These are phyloP conservation scores for Tetrao urogallus DNA, from an alignment of 2,113 vertebrate species.

Conservation along the genomic window DNA sequence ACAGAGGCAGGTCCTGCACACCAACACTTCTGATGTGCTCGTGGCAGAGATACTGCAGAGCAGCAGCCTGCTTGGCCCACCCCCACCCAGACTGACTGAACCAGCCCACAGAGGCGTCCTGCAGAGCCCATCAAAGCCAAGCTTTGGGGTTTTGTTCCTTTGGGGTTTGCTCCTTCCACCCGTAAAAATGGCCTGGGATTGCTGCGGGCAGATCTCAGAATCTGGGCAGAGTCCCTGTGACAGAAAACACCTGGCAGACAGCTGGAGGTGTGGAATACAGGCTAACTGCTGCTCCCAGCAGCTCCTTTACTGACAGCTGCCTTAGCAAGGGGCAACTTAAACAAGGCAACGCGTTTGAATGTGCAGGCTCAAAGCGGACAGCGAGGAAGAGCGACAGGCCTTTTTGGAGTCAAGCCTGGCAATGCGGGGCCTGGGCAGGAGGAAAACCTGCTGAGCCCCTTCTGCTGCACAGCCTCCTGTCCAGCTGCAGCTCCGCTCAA, in stretches of 20 bases:
- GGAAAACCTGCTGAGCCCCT: neutral
- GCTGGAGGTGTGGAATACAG: neutral
- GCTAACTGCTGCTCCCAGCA: neutral
- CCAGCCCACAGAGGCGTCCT: rapidly evolving
- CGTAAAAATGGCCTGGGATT: neutral
- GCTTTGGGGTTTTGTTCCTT: rapidly evolving
- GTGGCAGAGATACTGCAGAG: neutral
- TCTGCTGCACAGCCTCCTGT: neutral
- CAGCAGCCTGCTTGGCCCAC: neutral
- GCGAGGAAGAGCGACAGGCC: neutral
- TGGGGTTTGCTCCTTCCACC: neutral
- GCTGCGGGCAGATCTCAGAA: neutral
- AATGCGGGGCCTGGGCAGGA: rapidly evolving
- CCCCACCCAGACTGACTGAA: neutral
- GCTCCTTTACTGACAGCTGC: neutral
- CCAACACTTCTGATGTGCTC: neutral
- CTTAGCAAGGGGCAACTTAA: neutral
- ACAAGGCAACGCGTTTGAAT: rapidly evolving
- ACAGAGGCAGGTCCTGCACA: neutral
- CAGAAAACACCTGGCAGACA: neutral
- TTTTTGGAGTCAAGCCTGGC: neutral
- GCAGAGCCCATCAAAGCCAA: neutral
- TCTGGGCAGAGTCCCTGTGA: no score
- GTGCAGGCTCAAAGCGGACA: rapidly evolving
- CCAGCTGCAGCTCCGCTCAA: neutral